Percentiles rank a stretch among this genome's conserved stretches.
Conservation (phyloP, 2,888 invertebrate genomes). For the Dryomyza anilis region DNA sequence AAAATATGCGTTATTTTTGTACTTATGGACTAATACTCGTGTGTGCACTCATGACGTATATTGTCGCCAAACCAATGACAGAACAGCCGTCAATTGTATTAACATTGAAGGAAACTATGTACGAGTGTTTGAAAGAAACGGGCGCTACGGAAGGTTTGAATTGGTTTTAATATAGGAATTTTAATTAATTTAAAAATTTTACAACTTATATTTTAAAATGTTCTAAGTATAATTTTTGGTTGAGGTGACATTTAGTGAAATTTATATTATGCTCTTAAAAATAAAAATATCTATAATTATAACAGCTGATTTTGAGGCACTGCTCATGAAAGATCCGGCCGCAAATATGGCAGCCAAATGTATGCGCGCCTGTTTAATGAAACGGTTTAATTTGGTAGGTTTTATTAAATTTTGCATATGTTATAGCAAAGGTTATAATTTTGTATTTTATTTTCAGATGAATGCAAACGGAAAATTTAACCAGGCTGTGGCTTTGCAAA, state of each 20-base stretch:
- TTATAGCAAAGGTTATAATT: background rate
- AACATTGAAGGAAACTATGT: no score
- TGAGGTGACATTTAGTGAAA: no score
- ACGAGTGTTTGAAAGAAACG: background rate
- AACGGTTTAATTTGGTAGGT: constrained; percentile 37
- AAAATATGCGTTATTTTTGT: no score
- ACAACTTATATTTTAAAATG: no score
- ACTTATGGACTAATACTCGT: no score
- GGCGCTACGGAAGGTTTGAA: constrained; percentile 9
- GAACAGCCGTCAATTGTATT: no score
- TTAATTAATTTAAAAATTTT: no score
- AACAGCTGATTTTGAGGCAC: constrained; percentile 35
- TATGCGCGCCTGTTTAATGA: constrained; percentile 47
- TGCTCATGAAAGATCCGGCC: constrained; percentile 31
- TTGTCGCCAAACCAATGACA: no score
- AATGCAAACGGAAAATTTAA: constrained; percentile 42
- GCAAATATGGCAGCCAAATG: constrained; percentile 42
- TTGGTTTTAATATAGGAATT: no score
- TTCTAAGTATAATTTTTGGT: no score
- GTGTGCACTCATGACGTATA: no score
- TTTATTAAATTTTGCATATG: background rate
- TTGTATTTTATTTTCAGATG: constrained; percentile 26
- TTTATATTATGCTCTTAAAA: background rate
- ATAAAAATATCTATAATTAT: background rate
- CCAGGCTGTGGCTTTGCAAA: constrained; percentile 31